phyloP scores from a whole-genome alignment of 2,888 invertebrate genomes.

The Luperina nickerlii region DNA sequence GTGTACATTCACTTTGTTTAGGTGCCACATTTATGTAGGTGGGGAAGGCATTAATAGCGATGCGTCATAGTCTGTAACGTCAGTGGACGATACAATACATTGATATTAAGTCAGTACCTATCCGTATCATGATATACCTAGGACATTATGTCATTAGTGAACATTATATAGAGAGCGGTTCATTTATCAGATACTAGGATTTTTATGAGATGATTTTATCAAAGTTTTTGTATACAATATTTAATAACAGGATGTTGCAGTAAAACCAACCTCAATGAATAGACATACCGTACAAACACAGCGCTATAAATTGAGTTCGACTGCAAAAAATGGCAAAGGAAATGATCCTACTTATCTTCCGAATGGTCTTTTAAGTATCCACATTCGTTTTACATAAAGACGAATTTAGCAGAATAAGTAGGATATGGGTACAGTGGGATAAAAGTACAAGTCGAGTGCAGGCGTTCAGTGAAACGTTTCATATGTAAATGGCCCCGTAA shows the following conservation, averaged over 20 bases:
- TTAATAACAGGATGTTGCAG: slow-evolving; percentile 32
- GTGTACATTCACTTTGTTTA: background rate
- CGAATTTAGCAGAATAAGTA: slow-evolving; percentile 74
- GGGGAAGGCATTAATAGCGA: slow-evolving; percentile 11
- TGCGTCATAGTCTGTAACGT: slow-evolving; percentile 32
- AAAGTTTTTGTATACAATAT: slow-evolving; percentile 13
- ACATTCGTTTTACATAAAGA: slow-evolving; percentile 76
- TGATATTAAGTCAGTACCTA: slow-evolving; percentile 11
- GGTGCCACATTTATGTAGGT: slow-evolving; percentile 4
- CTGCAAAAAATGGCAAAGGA: slow-evolving; percentile 68
- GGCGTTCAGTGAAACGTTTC: slow-evolving; percentile 86
- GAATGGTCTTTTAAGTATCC: slow-evolving; percentile 74
- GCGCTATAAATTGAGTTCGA: slow-evolving; percentile 64
- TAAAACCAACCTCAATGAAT: slow-evolving; percentile 23
- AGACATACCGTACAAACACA: slow-evolving; percentile 32
- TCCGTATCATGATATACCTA: background rate
- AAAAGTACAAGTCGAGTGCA: slow-evolving; percentile 83
- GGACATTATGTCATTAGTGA: slow-evolving; percentile 12
- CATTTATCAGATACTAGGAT: slow-evolving; percentile 10
- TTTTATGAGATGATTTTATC: slow-evolving; percentile 20
- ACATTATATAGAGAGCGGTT: slow-evolving; percentile 11
- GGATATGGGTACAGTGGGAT: slow-evolving; percentile 77
- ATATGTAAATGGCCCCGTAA: slow-evolving; percentile 88
- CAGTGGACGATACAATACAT: slow-evolving; percentile 4
- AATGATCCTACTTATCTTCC: slow-evolving; percentile 69